phyloP scores from a whole-genome alignment of 2,797 vertebrate genomes.

The Lithobates sylvaticus region DNA sequence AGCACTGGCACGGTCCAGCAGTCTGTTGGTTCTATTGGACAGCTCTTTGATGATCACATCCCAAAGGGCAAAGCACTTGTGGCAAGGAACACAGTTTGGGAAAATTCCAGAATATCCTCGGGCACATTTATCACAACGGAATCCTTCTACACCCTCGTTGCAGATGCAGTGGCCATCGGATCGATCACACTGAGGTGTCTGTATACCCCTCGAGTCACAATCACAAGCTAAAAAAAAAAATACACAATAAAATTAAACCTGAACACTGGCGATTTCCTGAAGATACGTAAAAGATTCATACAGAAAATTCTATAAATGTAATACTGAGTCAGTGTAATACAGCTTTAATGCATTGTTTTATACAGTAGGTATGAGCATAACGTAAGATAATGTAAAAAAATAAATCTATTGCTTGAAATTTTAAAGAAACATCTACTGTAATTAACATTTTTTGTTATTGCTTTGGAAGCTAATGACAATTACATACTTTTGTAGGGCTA shows the following conservation, averaged over 20 bases:
- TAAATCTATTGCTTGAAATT: too few species aligned
- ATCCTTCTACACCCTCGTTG: slow-evolving; percentile 86
- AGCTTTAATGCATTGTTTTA: too few species aligned
- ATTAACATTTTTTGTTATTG: too few species aligned
- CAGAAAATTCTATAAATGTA: not conserved
- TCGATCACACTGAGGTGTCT: slow-evolving; percentile 87
- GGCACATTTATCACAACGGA: slow-evolving; percentile 87
- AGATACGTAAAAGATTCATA: not conserved
- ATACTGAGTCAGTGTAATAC: not conserved
- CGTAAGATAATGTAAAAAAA: too few species aligned
- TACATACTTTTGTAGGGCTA: too few species aligned
- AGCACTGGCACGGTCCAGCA: slow-evolving; percentile 86
- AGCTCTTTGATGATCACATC: slow-evolving; percentile 84
- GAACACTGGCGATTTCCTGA: not conserved
- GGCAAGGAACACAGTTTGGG: slow-evolving; percentile 89
- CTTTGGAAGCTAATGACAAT: too few species aligned
- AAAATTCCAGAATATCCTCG: slow-evolving; percentile 90
- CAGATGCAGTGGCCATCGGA: slow-evolving; percentile 87
- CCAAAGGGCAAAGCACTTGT: slow-evolving; percentile 94
- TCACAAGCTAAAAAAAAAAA: slow-evolving; percentile 84
- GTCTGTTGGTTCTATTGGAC: slow-evolving; percentile 88
- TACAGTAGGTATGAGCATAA: too few species aligned
- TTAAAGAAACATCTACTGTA: too few species aligned
- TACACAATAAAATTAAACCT: not conserved
- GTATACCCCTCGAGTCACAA: slow-evolving; percentile 87